Conservation (phyloP, 2,797 vertebrate genomes). For the Diglossa cyanea region DNA sequence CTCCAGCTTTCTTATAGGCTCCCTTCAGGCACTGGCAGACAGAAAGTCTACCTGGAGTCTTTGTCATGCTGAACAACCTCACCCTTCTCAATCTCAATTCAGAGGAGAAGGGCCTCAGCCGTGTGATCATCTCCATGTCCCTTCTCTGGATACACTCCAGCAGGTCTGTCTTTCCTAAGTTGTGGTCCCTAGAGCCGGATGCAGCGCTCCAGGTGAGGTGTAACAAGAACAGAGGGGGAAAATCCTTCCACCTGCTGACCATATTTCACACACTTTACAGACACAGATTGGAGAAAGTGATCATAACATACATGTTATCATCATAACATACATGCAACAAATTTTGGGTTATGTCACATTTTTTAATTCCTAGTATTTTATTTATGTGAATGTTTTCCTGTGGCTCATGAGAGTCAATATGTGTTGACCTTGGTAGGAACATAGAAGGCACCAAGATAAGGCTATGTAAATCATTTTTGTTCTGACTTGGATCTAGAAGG, state of each 20-base stretch:
- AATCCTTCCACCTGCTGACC: neutral
- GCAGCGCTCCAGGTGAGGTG: neutral
- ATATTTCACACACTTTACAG: fast-evolving
- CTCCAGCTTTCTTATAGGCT: neutral
- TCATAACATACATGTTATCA: neutral
- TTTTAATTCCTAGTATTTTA: neutral
- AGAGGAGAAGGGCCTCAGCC: fast-evolving
- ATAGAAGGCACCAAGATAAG: neutral
- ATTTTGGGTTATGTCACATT: neutral
- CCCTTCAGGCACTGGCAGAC: neutral
- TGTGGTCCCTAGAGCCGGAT: neutral
- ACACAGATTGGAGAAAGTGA: neutral
- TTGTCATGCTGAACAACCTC: neutral
- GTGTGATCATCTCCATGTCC: neutral
- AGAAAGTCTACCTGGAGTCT: fast-evolving
- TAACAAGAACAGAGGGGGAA: fast-evolving
- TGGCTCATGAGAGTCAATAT: neutral
- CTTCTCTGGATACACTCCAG: fast-evolving
- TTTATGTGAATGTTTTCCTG: neutral
- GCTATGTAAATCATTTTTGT: neutral
- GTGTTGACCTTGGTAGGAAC: neutral
- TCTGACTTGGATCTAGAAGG: neutral
- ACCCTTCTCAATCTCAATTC: neutral
- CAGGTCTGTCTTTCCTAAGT: fast-evolving
- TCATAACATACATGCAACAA: neutral